Evolutionary conservation across 2,113 vertebrate species (phyloP), one percentile per base, ranked within the genome.

Genomic region (Hassar affinis): DNA sequence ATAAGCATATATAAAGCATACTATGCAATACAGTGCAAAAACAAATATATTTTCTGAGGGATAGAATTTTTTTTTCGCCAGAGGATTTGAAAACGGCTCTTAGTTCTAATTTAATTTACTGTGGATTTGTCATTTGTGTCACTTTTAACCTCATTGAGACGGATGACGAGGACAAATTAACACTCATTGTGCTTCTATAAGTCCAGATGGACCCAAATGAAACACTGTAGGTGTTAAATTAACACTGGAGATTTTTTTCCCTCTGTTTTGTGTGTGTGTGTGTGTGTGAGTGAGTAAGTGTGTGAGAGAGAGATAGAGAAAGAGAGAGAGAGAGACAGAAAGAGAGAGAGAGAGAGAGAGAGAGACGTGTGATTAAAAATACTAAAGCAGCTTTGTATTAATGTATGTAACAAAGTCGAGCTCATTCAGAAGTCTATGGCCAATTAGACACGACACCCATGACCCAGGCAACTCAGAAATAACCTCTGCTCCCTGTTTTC

Each of bases 121-220:
- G 49, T 35, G 72, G 3, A 76, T 35, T 20, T 76, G 49, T 77
- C 30, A 77, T 56, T 77, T 38, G 5, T 56, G 51, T 56, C 51
- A 77, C 74, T 56, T 77, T 77, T 77, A 77, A 56, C 74, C 51
- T 54, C 74, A 54, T 20, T 38, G 51, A 38, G 72, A 75, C 17
- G 33, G 20, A 77, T 77, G 51, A 54, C 74, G 47, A 77, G 51
- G 74, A 77, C 51, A 56, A 77, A 56, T 77, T 35, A 77, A 22
- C 74, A 35, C 30, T 77, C 49, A 75, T 75, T 75, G 72, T 76
- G 49, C 74, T 56, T 52, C 18, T 77, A 38, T 56, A 38, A 77
- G 51, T 77, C 74, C 74, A 77, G 74, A 56, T 74, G 69, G 69
- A 74, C 14, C 0, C 25, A 7, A 47, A 49, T 77, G 51, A 77